Conservation (phyloP, 2,888 invertebrate genomes). For the Acrocyrtus sp. region DNA sequence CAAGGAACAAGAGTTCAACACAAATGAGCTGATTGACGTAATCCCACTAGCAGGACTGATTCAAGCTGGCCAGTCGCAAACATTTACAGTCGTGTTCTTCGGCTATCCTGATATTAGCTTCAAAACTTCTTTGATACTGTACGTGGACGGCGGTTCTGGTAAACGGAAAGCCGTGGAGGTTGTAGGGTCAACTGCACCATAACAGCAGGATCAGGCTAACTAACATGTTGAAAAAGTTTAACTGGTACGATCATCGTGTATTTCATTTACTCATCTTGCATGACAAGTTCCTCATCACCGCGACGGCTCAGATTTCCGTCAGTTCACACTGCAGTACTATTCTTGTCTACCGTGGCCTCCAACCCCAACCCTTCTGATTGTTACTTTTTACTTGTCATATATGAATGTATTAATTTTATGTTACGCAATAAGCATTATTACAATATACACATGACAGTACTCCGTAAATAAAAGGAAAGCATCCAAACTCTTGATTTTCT, state of each 20-base stretch:
- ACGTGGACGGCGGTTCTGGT: slow-evolving; percentile 54
- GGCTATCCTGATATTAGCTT: slow-evolving; percentile 52
- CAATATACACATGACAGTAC: no score
- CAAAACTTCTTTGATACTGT: slow-evolving; percentile 41
- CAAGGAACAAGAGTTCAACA: slow-evolving; percentile 23
- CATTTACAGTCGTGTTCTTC: slow-evolving; percentile 50
- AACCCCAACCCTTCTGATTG: no score
- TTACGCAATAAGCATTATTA: no score
- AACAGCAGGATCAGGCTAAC: not conserved
- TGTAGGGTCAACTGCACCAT: slow-evolving; percentile 25
- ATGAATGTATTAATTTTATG: no score
- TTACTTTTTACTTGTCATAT: no score
- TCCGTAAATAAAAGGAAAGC: no score
- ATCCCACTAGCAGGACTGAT: slow-evolving; percentile 55
- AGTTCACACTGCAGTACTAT: no score
- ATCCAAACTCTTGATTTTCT: no score
- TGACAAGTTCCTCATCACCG: no score
- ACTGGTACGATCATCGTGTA: not conserved
- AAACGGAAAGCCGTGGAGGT: slow-evolving; percentile 33
- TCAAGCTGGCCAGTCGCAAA: slow-evolving; percentile 50
- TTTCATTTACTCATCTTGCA: no score
- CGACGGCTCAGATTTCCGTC: no score
- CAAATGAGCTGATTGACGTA: slow-evolving; percentile 52
- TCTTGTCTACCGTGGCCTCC: no score
- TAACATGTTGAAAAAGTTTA: not conserved